phyloP scores from a whole-genome alignment of 2,113 vertebrate species.

The Lota lota region DNA sequence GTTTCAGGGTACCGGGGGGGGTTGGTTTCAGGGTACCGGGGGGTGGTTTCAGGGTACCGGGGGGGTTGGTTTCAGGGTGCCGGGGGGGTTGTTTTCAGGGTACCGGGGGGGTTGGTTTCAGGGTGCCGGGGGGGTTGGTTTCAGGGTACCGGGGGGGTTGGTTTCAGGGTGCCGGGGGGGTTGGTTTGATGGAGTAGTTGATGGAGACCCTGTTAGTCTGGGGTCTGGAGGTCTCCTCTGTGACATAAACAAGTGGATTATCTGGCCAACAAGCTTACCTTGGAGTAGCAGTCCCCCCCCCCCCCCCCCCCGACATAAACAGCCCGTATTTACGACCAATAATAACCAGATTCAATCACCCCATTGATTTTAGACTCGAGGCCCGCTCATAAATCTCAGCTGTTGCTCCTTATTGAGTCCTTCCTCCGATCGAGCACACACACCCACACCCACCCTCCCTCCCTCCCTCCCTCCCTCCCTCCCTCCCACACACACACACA shows the following conservation, averaged over 20 bases:
- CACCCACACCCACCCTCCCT: not conserved
- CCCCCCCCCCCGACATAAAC: conserved; percentile 63
- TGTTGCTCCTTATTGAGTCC: conserved; percentile 93
- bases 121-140: no score
- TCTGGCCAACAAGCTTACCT: conserved; percentile 54
- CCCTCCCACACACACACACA: conserved; percentile 24
- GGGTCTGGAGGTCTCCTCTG: conserved; percentile 33
- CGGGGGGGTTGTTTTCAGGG: no score
- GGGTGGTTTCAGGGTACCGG: no score
- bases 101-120: no score
- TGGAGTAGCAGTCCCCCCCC: conserved; percentile 43
- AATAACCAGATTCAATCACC: conserved; percentile 94
- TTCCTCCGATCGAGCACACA: conserved; percentile 48
- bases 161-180: no score
- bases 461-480: no score
- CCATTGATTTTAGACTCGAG: conserved; percentile 97
- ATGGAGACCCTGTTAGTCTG: conserved; percentile 20
- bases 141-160: no score
- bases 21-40: no score
- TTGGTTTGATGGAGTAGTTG: no score
- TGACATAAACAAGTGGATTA: conserved; percentile 64
- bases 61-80: no score
- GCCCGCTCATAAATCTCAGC: conserved; percentile 92
- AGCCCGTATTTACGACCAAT: conserved; percentile 74
- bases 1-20: no score